Conservation (phyloP, 1,140 invertebrate genomes). For the Drosophila jambulina region DNA sequence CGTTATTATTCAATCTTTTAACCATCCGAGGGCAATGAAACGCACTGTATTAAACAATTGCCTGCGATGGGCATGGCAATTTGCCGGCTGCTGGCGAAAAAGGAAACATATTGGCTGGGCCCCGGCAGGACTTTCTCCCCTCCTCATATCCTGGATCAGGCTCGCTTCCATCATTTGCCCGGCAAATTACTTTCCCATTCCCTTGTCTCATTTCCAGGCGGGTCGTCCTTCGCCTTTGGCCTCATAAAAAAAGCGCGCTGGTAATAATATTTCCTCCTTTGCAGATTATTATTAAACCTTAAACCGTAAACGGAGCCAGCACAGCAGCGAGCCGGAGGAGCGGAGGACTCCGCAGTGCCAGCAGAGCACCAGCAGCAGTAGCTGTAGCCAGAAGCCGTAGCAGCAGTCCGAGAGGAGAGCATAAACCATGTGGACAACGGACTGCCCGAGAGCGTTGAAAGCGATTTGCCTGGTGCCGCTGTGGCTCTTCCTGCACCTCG, state of each 20-base stretch:
- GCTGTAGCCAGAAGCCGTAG: slow-evolving; percentile 15
- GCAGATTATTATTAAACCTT: slow-evolving; percentile 63
- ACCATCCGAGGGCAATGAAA: slow-evolving; percentile 37
- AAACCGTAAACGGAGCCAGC: slow-evolving; percentile 48
- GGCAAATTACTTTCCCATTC: slow-evolving; percentile 39
- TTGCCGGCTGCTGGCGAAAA: slow-evolving; percentile 3
- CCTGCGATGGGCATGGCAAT: slow-evolving; percentile 28
- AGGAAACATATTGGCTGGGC: slow-evolving; percentile 29
- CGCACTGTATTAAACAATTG: slow-evolving; percentile 46
- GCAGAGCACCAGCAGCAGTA: slow-evolving; percentile 20
- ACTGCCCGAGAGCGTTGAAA: slow-evolving; percentile 50
- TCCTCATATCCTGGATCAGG: slow-evolving; percentile 19
- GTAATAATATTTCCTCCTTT: slow-evolving; percentile 54
- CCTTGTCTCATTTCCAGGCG: slow-evolving; percentile 32
- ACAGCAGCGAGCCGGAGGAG: slow-evolving; percentile 30
- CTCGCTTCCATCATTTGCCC: slow-evolving; percentile 36
- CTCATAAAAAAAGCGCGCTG: slow-evolving; percentile 47
- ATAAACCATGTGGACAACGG: slow-evolving; percentile 57
- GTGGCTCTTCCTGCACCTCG: slow-evolving; percentile 67
- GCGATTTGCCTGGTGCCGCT: slow-evolving; percentile 66
- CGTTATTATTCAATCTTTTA: slow-evolving; percentile 38
- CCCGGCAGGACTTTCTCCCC: background rate
- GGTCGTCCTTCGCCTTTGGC: slow-evolving; percentile 28
- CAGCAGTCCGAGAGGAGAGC: slow-evolving; percentile 50
- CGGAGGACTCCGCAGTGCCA: slow-evolving; percentile 14